Evolutionary conservation across 2,797 vertebrate genomes (phyloP), one percentile per base, ranked within the genome.

Genomic region (Hephaestus fuliginosus): DNA sequence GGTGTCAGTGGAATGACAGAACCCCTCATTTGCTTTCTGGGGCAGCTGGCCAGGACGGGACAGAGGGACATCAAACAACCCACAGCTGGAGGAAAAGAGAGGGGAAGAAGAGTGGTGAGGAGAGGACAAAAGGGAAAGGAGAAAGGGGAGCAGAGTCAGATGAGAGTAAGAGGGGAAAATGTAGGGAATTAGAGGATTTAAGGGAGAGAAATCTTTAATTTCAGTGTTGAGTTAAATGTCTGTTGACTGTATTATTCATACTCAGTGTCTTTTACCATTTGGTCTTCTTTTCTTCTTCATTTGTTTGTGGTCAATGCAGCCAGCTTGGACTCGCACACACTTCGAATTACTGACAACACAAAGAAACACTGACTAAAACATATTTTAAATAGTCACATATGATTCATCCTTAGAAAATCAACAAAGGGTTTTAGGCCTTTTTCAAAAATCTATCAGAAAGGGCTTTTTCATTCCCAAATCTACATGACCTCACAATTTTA

Each of bases 21-120:
- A 95, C 84, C 86, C 79, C 57, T 94, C 91, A 93, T 94, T 95
- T 89, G 89, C 91, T 80, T 89, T 92, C 79, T 67, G 83, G 46
- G 83, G 85, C 91, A 93, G 85, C 87, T 90, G 91, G 89, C 73
- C 64, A 71, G 84, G 83, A 80, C 25, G 25, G 74, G 73, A 85
- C 82, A 81, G 74, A 80, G 44, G 69, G 84, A 92, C 88, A 91
- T 92, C 90, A 92, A 93, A 91, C 82, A 87, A 53, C 71, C 57
- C 86, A 86, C 91, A 91, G 86, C 85, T 91, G 88, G 81, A 86
- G 30, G 46, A 83, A 76, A 72, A 82, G 3, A 80, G 52, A 69
- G 68, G 46, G 63, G 56, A 57, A 65, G 67, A 56, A 25, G 6
- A 76, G 62, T 30, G 68, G 68, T 67, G 62, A 80, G 62, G 67